Conservation (phyloP, 1,140 invertebrate species). For the Hyles euphorbiae region DNA sequence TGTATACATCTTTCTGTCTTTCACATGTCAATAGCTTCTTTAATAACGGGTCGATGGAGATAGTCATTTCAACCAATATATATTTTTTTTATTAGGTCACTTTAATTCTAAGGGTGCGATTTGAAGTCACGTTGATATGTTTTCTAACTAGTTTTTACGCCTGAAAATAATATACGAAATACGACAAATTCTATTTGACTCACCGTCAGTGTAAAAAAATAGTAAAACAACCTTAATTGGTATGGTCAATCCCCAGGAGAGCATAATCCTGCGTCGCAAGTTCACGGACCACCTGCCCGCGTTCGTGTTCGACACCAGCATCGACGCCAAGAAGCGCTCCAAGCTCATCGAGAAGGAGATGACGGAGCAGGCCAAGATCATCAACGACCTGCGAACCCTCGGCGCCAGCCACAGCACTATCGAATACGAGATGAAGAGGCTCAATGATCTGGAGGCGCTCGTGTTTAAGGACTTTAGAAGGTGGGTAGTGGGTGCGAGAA, state of each 20-base stretch:
- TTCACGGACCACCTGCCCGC: slow-evolving; percentile 85
- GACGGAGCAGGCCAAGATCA: slow-evolving; percentile 96
- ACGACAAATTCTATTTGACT: too few relatives aligned
- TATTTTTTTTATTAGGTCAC: too few relatives aligned
- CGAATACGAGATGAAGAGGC: slow-evolving; percentile 90
- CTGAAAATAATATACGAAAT: too few relatives aligned
- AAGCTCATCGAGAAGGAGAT: slow-evolving; percentile 98
- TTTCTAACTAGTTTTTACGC: too few relatives aligned
- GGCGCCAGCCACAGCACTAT: slow-evolving; percentile 95
- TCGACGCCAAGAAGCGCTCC: slow-evolving; percentile 92
- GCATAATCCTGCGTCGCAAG: slow-evolving; percentile 79
- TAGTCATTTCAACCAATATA: too few relatives aligned
- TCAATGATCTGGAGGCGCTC: slow-evolving; percentile 94
- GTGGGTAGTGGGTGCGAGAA: slow-evolving; percentile 11
- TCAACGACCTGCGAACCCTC: slow-evolving; percentile 91
- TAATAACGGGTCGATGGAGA: too few relatives aligned
- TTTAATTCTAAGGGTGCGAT: too few relatives aligned
- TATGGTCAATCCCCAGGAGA: slow-evolving; percentile 75
- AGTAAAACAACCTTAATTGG: too few relatives aligned
- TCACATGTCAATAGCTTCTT: too few relatives aligned
- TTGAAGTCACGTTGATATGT: too few relatives aligned
- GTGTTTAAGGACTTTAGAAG: slow-evolving; percentile 92
- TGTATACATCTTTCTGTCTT: too few relatives aligned
- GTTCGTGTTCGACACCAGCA: slow-evolving; percentile 89
- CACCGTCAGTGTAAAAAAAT: too few relatives aligned